Conservation (phyloP, 1,140 invertebrate species). For the Archegozetes longisetosus region DNA sequence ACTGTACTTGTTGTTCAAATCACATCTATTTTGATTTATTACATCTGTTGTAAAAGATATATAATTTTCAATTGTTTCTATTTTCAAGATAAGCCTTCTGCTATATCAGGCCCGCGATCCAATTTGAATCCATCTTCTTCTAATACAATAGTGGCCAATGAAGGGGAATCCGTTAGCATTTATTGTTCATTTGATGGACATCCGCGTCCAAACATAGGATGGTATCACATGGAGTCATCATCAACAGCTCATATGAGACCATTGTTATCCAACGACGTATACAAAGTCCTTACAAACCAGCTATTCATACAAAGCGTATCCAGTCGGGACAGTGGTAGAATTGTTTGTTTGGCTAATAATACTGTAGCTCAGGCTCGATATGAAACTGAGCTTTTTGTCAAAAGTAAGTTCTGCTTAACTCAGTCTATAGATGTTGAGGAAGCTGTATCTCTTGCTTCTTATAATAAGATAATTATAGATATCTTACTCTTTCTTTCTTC, state of each 20-base stretch:
- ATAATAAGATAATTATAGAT: too few relatives aligned
- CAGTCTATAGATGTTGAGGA: background rate
- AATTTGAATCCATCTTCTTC: conserved; percentile 10
- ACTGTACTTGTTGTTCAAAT: background rate
- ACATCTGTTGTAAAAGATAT: background rate
- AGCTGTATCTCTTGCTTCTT: background rate
- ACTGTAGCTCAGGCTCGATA: conserved; percentile 21
- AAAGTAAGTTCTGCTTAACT: conserved; percentile 17
- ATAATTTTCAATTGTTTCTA: background rate
- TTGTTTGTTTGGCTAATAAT: conserved; percentile 24
- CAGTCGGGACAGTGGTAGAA: conserved; percentile 18
- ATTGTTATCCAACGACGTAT: conserved; percentile 1
- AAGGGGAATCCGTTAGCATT: conserved; percentile 5
- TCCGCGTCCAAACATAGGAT: conserved; percentile 1
- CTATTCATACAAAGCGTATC: conserved; percentile 18
- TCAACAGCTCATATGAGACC: conserved; percentile 13
- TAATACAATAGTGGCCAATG: conserved; percentile 6
- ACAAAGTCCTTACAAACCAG: conserved; percentile 15
- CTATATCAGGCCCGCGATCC: background rate
- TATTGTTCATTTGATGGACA: conserved; percentile 15
- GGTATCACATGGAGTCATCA: conserved; percentile 10
- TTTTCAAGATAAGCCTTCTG: conserved; percentile 5
- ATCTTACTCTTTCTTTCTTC: background rate
- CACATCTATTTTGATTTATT: background rate
- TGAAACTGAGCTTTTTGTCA: conserved; percentile 21